Conservation (phyloP, 1,140 invertebrate genomes). For the Platorchestia sp. region DNA sequence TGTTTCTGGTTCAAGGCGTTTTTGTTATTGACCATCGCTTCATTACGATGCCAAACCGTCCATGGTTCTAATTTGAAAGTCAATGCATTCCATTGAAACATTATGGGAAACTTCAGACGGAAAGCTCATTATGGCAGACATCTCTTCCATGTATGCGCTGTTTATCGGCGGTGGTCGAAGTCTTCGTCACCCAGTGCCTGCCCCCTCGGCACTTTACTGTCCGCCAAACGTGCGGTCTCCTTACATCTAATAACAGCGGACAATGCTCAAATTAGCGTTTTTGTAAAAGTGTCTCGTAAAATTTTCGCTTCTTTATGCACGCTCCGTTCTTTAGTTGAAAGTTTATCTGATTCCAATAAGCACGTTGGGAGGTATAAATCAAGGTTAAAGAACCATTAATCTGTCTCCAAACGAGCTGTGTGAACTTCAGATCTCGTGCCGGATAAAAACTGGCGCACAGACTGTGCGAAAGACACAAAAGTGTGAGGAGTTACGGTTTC, state of each 20-base stretch:
- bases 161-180: neutral
- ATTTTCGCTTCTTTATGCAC: neutral
- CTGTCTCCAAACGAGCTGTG: constrained; percentile 27
- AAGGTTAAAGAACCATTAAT: constrained; percentile 37
- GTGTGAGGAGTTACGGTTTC: neutral
- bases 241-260: constrained; percentile 1
- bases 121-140: neutral
- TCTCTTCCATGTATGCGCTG: neutral
- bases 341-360: constrained; percentile 44
- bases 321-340: constrained; percentile 36
- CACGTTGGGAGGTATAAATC: constrained; percentile 37
- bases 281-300: constrained; percentile 6
- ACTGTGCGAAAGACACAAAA: neutral
- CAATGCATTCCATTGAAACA: neutral
- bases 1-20: neutral
- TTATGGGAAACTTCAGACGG: neutral
- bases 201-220: neutral
- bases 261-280: constrained; percentile 49
- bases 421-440: neutral
- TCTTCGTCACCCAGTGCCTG: neutral
- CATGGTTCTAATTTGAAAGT: neutral
- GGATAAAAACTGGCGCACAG: neutral
- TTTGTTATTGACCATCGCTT: neutral
- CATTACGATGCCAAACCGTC: neutral
- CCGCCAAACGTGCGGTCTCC: neutral